phyloP scores from a whole-genome alignment of 2,888 invertebrate species.

The Alsophila aescularia region DNA sequence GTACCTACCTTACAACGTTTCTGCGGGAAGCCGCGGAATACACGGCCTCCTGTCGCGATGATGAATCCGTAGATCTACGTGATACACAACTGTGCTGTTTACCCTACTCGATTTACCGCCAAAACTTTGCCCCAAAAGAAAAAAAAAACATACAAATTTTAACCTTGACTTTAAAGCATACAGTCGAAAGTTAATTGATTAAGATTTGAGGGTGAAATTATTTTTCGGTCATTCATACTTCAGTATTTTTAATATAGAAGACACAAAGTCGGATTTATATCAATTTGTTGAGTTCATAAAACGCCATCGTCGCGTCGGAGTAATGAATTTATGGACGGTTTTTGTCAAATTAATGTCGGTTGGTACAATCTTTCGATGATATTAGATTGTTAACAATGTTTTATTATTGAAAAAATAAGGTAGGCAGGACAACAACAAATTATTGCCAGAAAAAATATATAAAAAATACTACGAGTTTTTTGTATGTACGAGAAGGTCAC shows the following conservation, averaged over 20 bases:
- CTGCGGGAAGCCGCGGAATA: slow-evolving; percentile 52
- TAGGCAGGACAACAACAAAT: no score
- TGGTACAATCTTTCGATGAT: slow-evolving; percentile 9
- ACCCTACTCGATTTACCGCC: slow-evolving; percentile 47
- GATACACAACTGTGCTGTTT: slow-evolving; percentile 56
- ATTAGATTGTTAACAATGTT: background rate
- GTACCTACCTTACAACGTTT: slow-evolving; percentile 35
- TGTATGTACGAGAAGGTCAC: no score
- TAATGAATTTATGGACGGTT: slow-evolving; percentile 74
- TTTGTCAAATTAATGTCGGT: slow-evolving; percentile 53
- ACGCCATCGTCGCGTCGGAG: slow-evolving; percentile 49
- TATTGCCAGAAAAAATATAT: no score
- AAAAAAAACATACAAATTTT: slow-evolving; percentile 2
- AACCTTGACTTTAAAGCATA: slow-evolving; percentile 31
- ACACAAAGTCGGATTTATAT: slow-evolving; percentile 63
- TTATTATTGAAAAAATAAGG: background rate
- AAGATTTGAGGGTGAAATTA: background rate
- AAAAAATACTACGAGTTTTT: no score
- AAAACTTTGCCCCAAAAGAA: slow-evolving; percentile 9
- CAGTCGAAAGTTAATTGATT: background rate
- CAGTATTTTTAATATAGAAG: slow-evolving; percentile 71
- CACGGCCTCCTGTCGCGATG: slow-evolving; percentile 74
- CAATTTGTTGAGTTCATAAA: slow-evolving; percentile 56
- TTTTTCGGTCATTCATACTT: slow-evolving; percentile 37
- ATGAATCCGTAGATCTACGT: slow-evolving; percentile 65